Evolutionary conservation across 2,888 invertebrate genomes (phyloP).

Genomic region (Lepidocyrtinus sp.): DNA sequence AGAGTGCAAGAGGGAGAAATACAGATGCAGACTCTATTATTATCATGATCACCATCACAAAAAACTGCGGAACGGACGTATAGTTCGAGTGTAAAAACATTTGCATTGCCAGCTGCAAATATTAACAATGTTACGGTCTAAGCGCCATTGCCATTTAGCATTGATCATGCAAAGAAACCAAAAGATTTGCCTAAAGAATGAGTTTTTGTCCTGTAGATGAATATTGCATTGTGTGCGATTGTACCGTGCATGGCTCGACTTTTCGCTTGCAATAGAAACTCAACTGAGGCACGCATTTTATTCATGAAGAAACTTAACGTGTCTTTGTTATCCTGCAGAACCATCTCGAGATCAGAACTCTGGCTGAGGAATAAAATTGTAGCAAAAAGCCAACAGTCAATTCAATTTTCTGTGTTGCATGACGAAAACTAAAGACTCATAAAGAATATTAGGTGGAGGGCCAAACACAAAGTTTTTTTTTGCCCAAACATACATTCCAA

Average conservation of each 20-base stretch:
- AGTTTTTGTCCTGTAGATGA: too few relatives aligned
- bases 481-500: not conserved
- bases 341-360: not conserved
- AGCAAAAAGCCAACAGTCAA: not conserved
- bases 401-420: not conserved
- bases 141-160: not conserved
- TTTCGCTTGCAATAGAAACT: too few relatives aligned
- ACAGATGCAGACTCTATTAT: not conserved
- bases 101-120: conserved; percentile 40
- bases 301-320: not conserved
- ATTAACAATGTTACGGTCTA: not conserved
- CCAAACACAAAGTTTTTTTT: not conserved
- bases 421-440: not conserved
- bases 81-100: not conserved
- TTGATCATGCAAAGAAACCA: too few relatives aligned
- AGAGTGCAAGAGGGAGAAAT: not conserved
- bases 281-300: not conserved
- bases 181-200: too few relatives aligned
- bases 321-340: not conserved
- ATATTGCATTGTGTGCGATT: too few relatives aligned
- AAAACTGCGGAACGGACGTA: not conserved
- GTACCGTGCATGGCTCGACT: too few relatives aligned
- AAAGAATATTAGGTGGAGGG: not conserved
- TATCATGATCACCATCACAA: not conserved
- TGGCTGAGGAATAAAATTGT: not conserved